Base-by-base conservation (phyloP, 2,888 invertebrate species). In the Arenicola marina region DNA sequence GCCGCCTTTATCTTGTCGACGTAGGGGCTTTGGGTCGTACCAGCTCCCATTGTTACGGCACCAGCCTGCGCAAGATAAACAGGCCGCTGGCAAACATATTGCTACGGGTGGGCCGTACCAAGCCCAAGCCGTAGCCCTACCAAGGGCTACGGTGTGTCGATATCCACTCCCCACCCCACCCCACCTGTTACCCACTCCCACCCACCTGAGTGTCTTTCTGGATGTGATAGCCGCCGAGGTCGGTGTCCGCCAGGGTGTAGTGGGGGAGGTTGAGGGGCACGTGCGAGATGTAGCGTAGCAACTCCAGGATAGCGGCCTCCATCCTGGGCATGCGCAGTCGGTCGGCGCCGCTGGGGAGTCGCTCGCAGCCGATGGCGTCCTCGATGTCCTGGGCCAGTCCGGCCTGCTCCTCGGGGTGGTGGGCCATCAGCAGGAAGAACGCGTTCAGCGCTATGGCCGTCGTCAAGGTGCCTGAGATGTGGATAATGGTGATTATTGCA, bases 371-470 rank as follows among this genome's bases (percentile, higher is more conserved):
- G n/a, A 66, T 48, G 15, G 44, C 28, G 2, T 31, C 21, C 29
- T 57, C 59, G 4, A 66, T 51, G 44, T 64, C 55, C 24, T 51
- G 24, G 51, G 34, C 44, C 29, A 66, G 34, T n/a, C 45, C 24
- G 26, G 26, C 29, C 61, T 64, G 66, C n/a, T 58, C 26, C 21
- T 58, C 28, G 18, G n/a, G 24, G 54, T 64, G 61, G 29, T 57
- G 55, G 65, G 48, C 56, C 51, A 78, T 62, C 2, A 76, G 51
- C 11, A 78, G 65, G 18, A 79, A 65, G 32, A 79, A 69, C 55
- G 77, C 73, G 3, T 70, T 70, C 26, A 79, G 61, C 3, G 79
- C 69, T 1, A 77, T 76, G 2, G 78, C 69, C 15, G 78, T 78
- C 21, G 79, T 79, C 65, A 79, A 77, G 4, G 78, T 76, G 3